Conservation (phyloP, 2,797 vertebrate genomes). For the Megalops cyprinoides region DNA sequence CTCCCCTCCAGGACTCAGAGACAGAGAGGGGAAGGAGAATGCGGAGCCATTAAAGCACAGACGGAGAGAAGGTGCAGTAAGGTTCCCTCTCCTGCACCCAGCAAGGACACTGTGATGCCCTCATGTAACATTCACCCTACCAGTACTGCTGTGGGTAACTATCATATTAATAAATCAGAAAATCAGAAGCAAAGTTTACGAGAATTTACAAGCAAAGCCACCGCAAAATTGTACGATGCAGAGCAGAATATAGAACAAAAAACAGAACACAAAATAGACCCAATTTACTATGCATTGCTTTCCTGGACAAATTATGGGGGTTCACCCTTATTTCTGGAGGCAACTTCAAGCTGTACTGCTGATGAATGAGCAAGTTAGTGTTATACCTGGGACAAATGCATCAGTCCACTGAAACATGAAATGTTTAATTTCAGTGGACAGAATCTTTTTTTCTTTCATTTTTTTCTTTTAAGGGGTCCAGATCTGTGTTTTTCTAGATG, state of each 20-base stretch:
- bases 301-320: background rate
- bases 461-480: too few species aligned
- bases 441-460: too few species aligned
- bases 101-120: background rate
- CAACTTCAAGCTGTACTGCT: too few species aligned
- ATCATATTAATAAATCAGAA: background rate
- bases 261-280: background rate
- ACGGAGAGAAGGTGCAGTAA: background rate
- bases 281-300: background rate
- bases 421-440: too few species aligned
- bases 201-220: background rate
- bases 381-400: background rate
- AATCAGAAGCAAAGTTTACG: too few species aligned
- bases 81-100: background rate
- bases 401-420: too few species aligned
- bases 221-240: background rate
- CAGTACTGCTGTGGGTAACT: background rate
- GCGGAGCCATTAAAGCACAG: slow-evolving; percentile 23
- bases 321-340: too few species aligned
- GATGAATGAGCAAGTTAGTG: too few species aligned
- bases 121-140: background rate
- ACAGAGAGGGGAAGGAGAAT: slow-evolving; percentile 38
- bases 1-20: slow-evolving; percentile 45
- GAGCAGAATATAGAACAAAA: too few species aligned
- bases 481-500: too few species aligned